Evolutionary conservation across 2,797 vertebrate species (phyloP), one percentile per base, ranked within the genome.

Genomic region (Miichthys miiuy): DNA sequence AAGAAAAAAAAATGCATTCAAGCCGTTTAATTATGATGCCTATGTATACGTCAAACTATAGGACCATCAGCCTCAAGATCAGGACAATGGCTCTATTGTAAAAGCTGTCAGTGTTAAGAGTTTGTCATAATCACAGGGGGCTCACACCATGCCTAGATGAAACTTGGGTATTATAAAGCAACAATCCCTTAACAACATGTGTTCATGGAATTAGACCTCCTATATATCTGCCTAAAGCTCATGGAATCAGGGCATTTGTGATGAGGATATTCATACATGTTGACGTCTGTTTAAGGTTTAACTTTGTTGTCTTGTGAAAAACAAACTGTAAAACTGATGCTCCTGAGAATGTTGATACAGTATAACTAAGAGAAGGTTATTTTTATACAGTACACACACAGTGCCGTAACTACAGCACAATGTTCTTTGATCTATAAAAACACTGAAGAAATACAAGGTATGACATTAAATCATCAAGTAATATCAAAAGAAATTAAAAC

Each of bases 101-200:
- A 69, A 46, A 51, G 71, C 52, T 57, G 70, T 74, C 66, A 75
- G 66, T 17, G 57, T 62, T 42, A 21, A 72, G 71, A 47, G 79
- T 81, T 30, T 48, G 6, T 75, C 61, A 65, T 72, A 48, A 89
- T 80, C 23, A 82, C 27, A 67, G 69, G 64, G 56, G 73, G 65
- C 67, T 85, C 65, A 72, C 6, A 48, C 41, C 66, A 72, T 84
- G 57, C 77, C 82, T 21, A n/a, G 67, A 77, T 75, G 78, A 89
- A 75, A 78, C 41, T 20, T 62, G 62, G 77, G 78, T 78, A 82
- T 87, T 85, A 84, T 55, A 67, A 54, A 60, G 54, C 77, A 81
- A 18, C 77, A 83, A 77, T 86, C 70, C 78, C 76, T 80, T 60
- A 82, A 78, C 82, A 87, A 77, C 86, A 91, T 89, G 89, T 90